These are phyloP conservation scores for Eidolon helvum DNA, from an alignment of 2,113 vertebrate genomes.

Conservation along the genomic window DNA sequence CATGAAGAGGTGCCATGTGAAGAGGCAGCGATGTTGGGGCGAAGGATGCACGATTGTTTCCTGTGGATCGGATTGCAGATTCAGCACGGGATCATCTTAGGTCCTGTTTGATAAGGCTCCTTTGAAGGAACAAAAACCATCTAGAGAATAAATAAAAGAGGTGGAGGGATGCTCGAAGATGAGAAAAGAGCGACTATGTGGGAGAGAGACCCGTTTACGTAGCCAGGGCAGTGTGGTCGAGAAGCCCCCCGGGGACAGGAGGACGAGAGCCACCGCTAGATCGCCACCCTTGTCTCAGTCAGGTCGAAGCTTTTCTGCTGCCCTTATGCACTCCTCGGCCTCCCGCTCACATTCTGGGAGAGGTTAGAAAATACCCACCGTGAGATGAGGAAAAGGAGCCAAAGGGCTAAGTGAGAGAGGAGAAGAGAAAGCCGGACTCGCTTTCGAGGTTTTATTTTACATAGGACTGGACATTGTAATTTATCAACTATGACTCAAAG, in stretches of 20 bases:
- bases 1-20: too few species aligned
- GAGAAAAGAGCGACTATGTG: not conserved
- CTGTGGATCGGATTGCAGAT: not conserved
- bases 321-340: not conserved
- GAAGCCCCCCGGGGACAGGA: not conserved
- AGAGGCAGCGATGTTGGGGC: too few species aligned
- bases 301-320: not conserved
- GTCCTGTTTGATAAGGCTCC: not conserved
- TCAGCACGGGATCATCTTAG: not conserved
- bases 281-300: not conserved
- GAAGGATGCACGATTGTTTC: not conserved
- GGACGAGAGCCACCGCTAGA: not conserved
- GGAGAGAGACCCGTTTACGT: not conserved
- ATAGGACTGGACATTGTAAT: not conserved
- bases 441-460: not conserved
- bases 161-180: fast-evolving
- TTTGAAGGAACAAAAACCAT: not conserved
- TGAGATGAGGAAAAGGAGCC: not conserved
- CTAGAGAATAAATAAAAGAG: not conserved
- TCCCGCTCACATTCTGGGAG: not conserved
- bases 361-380: not conserved
- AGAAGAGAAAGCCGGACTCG: not conserved
- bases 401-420: not conserved
- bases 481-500: not conserved
- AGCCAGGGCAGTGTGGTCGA: not conserved